Evolutionary conservation across 2,888 invertebrate genomes (phyloP).

Genomic region (Machimus rusticus): DNA sequence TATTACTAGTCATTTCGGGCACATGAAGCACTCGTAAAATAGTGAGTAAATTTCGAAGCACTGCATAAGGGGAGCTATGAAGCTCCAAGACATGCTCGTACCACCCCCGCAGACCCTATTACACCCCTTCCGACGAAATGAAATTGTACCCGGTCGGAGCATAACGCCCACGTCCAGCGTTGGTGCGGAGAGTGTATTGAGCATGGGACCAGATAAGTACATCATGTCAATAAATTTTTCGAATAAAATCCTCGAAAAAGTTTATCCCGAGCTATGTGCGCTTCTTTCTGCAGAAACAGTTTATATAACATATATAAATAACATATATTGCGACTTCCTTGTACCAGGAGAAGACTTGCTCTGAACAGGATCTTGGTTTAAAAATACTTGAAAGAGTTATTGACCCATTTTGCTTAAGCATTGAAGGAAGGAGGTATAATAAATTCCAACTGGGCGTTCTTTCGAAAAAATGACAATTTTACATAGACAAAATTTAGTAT

Average conservation of each 20-base stretch:
- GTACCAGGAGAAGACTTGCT: not conserved
- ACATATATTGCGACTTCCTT: not conserved
- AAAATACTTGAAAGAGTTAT: not conserved
- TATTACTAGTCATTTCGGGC: not conserved
- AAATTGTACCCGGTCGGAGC: not conserved
- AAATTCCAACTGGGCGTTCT: not conserved
- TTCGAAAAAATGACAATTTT: no score
- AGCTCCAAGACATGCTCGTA: not conserved
- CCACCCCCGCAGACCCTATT: not conserved
- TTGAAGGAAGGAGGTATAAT: not conserved
- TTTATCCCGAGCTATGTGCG: not conserved
- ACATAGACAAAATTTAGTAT: no score
- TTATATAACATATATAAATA: not conserved
- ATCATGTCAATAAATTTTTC: not conserved
- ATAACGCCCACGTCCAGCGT: not conserved
- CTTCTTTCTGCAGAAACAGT: not conserved
- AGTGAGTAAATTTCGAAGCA: not conserved
- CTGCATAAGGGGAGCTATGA: not conserved
- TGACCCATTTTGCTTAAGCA: not conserved
- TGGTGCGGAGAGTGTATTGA: not conserved
- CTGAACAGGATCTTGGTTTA: not conserved
- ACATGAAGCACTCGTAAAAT: not conserved
- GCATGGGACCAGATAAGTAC: not conserved
- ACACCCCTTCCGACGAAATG: not conserved
- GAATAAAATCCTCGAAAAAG: not conserved